These are phyloP conservation scores for Agelas oroides DNA, from an alignment of 37 sponge, comb jelly and placozoan species.

Conservation along the genomic window DNA sequence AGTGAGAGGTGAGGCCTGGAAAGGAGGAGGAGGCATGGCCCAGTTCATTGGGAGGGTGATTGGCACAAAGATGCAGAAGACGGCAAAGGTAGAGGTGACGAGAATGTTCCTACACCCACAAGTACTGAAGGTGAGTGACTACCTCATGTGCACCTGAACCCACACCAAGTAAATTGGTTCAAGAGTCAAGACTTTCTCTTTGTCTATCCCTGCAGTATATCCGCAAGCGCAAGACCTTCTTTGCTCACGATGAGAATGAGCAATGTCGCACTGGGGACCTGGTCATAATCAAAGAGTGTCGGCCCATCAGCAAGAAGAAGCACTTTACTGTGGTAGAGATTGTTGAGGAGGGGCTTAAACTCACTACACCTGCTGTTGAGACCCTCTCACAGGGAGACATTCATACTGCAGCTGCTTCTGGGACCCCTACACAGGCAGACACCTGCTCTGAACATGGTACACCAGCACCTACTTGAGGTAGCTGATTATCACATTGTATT, in stretches of 20 bases:
- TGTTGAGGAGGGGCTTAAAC: too few relatives aligned
- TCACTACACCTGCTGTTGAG: too few relatives aligned
- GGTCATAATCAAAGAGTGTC: conserved; percentile 76
- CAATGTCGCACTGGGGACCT: conserved; percentile 81
- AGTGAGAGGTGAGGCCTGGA: too few relatives aligned
- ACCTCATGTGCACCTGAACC: too few relatives aligned
- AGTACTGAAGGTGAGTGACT: conserved; percentile 88
- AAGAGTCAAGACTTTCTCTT: not conserved
- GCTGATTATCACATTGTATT: too few relatives aligned
- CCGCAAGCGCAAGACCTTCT: conserved; percentile 57
- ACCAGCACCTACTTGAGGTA: too few relatives aligned
- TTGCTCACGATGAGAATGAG: conserved; percentile 80
- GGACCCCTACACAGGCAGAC: too few relatives aligned
- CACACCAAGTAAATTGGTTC: not conserved
- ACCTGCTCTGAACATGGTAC: too few relatives aligned
- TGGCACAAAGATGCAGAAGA: conserved; percentile 82
- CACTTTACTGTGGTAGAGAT: conserved; percentile 43
- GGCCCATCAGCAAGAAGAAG: conserved; percentile 72
- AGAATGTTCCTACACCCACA: conserved; percentile 77
- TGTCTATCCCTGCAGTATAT: conserved; percentile 26
- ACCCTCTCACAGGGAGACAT: too few relatives aligned
- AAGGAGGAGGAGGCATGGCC: conserved; percentile 69
- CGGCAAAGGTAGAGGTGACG: conserved; percentile 83
- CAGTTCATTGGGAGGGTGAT: conserved; percentile 80
- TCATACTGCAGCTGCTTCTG: too few relatives aligned